Conservation (phyloP, 2,113 vertebrate species). For the Deroptyus accipitrinus region DNA sequence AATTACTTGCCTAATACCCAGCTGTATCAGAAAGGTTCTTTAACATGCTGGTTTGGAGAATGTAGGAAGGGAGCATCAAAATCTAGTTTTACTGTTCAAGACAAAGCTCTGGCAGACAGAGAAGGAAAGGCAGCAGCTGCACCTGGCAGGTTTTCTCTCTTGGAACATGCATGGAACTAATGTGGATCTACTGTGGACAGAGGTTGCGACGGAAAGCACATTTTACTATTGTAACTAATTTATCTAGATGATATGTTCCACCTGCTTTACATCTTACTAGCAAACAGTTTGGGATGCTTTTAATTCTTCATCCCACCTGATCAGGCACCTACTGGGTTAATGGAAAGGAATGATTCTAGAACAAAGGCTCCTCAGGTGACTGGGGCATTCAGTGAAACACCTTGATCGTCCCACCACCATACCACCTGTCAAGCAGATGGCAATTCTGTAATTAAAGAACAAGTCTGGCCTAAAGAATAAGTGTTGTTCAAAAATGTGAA, state of each 20-base stretch:
- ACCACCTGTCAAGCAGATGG: fast-evolving
- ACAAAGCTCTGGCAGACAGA: neutral
- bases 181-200: neutral
- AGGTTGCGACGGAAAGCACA: neutral
- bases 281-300: neutral
- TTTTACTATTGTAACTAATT: neutral
- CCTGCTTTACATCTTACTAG: neutral
- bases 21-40: neutral
- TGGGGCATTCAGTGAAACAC: neutral
- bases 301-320: neutral
- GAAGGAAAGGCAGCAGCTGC: neutral
- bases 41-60: neutral
- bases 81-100: neutral
- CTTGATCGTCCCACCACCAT: neutral
- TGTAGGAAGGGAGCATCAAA: neutral
- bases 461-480: neutral
- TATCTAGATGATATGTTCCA: neutral
- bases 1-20: neutral
- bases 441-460: neutral
- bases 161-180: neutral
- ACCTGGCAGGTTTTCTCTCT: neutral
- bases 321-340: neutral
- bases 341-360: neutral
- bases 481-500: neutral
- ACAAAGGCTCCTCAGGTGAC: neutral